Evolutionary conservation across 2,888 invertebrate genomes (phyloP).

Genomic region (Hemicrepidius hirtus): DNA sequence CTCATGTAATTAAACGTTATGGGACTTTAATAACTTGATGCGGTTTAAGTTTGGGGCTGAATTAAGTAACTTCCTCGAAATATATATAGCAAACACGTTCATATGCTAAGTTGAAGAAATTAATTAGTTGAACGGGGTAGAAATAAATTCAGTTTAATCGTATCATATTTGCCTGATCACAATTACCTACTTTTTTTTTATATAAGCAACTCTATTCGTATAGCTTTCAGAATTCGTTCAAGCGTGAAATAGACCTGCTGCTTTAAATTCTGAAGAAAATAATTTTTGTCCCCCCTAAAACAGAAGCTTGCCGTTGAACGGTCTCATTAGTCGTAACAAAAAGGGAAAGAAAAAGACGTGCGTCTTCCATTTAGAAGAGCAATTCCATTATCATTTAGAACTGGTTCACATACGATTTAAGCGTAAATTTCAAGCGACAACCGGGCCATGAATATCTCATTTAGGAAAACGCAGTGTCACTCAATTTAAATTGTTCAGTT

Average conservation of each 20-base stretch:
- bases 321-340: slow-evolving; percentile 18
- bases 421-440: slow-evolving; percentile 15
- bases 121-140: background rate
- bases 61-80: background rate
- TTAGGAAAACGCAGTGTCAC: slow-evolving; percentile 29
- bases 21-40: background rate
- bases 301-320: slow-evolving; percentile 12
- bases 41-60: background rate
- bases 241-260: slow-evolving; percentile 29
- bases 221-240: slow-evolving; percentile 17
- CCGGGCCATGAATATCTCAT: slow-evolving; percentile 29
- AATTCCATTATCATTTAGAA: slow-evolving; percentile 1
- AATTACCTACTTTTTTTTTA: slow-evolving; percentile 21
- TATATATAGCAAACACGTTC: background rate
- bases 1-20: background rate
- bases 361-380: background rate
- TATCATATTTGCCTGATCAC: slow-evolving; percentile 18
- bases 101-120: background rate
- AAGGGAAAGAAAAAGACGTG: slow-evolving; percentile 1
- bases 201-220: slow-evolving; percentile 26
- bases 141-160: slow-evolving; percentile 10
- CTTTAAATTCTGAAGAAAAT: slow-evolving; percentile 21
- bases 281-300: slow-evolving; percentile 17
- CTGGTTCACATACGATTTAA: slow-evolving; percentile 19
- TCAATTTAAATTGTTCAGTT: slow-evolving; percentile 24